Evolutionary conservation across 2,113 vertebrate species (phyloP).

Genomic region (Caranx melampygus): DNA sequence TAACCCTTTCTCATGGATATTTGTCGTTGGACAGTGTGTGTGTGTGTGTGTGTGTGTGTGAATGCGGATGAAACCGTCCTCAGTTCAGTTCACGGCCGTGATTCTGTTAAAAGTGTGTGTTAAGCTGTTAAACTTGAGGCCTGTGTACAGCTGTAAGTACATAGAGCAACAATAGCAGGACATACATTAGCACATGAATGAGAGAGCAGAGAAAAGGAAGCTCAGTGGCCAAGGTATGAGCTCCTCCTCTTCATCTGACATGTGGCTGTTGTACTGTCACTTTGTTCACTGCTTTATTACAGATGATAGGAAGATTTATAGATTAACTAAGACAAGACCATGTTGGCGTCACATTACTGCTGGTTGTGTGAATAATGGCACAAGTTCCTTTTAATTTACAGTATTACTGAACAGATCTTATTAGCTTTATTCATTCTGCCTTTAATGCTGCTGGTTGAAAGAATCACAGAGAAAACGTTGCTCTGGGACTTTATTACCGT

Average conservation of each 20-base stretch:
- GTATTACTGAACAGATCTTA: too few relatives aligned
- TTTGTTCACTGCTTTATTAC: not conserved
- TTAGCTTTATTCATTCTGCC: too few relatives aligned
- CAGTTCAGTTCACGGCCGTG: not conserved
- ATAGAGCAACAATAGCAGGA: not conserved
- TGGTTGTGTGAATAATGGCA: not conserved
- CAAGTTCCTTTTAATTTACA: not conserved
- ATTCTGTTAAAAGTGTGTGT: conserved; percentile 3
- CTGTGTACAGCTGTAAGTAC: not conserved
- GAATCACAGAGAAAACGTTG: too few relatives aligned
- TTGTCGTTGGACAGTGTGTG: too few relatives aligned
- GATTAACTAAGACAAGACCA: not conserved
- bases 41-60: too few relatives aligned
- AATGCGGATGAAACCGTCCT: not conserved
- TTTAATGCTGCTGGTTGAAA: too few relatives aligned
- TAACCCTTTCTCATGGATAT: not conserved
- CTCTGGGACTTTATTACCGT: too few relatives aligned
- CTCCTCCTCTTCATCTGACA: not conserved
- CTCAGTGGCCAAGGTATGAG: not conserved
- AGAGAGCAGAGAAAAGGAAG: not conserved
- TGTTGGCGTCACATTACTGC: too few relatives aligned
- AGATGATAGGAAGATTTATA: not conserved
- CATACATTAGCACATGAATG: conserved; percentile 64
- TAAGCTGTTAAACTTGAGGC: conserved; percentile 4
- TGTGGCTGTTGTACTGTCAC: not conserved